Conservation (phyloP, 2,888 invertebrate species). For the Mythimna lalbum region DNA sequence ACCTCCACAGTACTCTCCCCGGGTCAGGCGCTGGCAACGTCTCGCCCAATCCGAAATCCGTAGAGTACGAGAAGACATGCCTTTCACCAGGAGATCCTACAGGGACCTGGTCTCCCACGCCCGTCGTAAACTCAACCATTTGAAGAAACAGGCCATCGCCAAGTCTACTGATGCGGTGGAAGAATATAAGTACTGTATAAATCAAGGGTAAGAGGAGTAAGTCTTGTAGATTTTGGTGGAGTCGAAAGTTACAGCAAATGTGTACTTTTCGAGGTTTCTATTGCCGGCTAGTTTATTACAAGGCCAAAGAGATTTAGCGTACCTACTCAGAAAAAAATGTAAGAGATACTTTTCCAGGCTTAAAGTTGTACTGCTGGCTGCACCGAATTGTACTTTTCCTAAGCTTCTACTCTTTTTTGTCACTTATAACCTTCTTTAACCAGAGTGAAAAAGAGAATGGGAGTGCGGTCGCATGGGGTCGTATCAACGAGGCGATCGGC, state of each 20-base stretch:
- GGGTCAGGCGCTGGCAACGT: constrained; percentile 81
- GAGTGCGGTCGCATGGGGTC: too few species aligned
- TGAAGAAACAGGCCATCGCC: constrained; percentile 71
- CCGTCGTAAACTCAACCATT: constrained; percentile 75
- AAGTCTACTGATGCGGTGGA: constrained; percentile 67
- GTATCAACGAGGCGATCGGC: too few species aligned
- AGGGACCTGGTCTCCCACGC: constrained; percentile 81
- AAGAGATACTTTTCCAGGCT: too few species aligned
- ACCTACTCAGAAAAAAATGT: too few species aligned
- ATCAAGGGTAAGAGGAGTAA: constrained; percentile 19
- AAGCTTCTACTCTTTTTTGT: too few species aligned
- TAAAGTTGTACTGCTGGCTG: too few species aligned
- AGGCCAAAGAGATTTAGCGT: too few species aligned
- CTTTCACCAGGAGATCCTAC: constrained; percentile 79
- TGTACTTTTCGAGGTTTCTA: not conserved
- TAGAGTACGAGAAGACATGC: constrained; percentile 81
- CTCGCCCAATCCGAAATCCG: constrained; percentile 80
- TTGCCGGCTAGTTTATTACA: too few species aligned
- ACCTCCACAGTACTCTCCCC: constrained; percentile 73
- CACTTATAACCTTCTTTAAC: too few species aligned
- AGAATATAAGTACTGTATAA: constrained; percentile 71
- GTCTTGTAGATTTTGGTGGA: constrained; percentile 19
- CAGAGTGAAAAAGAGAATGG: too few species aligned
- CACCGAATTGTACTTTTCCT: too few species aligned
- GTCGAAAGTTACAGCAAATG: constrained; percentile 3